Base-by-base conservation (phyloP, 1,140 invertebrate species). In the Sarcophaga bullata region DNA sequence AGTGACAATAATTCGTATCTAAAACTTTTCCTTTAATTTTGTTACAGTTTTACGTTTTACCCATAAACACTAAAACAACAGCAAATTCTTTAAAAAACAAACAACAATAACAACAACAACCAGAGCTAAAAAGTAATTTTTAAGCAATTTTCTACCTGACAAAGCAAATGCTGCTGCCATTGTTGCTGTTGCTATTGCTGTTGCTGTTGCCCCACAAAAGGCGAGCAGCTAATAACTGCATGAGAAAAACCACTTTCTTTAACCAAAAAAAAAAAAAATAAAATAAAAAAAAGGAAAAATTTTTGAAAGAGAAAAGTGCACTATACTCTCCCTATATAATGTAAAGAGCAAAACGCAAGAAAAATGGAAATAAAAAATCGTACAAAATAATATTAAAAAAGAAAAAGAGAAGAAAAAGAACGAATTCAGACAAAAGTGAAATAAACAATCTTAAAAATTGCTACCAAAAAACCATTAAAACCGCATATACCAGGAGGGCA, bases 361-460 rank as follows among this genome's bases (percentile, higher is more conserved):
- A 68, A 68, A n/a, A 17, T 4, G 8, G 19, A 68, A 52, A 52
- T 3, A 52, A 52, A 52, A 52, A 52, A 3, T 52, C 50, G 13
- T 37, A 52, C 50, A 52, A 68, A 37, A 37, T 17, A 68, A 62
- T 7, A 15, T n/a, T 15, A 11, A 15, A 62, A 15, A 62, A 62
- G 6, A 19, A 68, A 68, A 68, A 8, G 8, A 68, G 8, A 68
- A 68, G 4, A 19, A 68, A 19, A 68, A 19, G 62, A 19, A 68
- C 25, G 25, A 37, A 37, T 37, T 37, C 25, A 52, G 17, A 68
- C 62, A 19, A 68, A 68, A 68, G 62, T 68, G 62, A 68, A 68
- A 68, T 68, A 68, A 68, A 68, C 62, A 68, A 68, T 68, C 62
- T 68, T 68, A 68, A 68, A 68, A 68, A 68, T 68, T 68, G 62